Evolutionary conservation across 2,888 invertebrate species (phyloP).

Genomic region (Habrosyne pyritoides): DNA sequence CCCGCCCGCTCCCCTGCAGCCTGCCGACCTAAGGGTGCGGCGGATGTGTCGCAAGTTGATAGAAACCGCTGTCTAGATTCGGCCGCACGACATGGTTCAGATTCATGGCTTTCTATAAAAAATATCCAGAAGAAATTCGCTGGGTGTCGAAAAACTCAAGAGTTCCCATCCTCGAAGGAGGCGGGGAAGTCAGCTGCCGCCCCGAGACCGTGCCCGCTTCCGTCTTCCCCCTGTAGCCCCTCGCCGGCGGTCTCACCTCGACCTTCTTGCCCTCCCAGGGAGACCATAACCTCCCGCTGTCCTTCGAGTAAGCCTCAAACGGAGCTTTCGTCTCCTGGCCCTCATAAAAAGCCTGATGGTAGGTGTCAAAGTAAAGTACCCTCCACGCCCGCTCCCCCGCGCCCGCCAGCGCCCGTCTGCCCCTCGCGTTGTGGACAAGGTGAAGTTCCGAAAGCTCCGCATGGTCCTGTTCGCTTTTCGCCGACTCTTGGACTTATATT

Average conservation of each 20-base stretch:
- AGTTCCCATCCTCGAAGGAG: not conserved
- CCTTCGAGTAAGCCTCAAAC: not conserved
- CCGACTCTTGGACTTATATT: not conserved
- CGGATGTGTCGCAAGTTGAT: too few relatives aligned
- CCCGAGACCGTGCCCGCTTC: not conserved
- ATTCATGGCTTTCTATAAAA: conserved; percentile 37
- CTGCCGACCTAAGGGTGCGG: not conserved
- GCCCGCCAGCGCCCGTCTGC: not conserved
- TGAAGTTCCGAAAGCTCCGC: not conserved
- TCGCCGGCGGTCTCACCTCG: not conserved
- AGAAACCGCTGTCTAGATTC: not conserved
- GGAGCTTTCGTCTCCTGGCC: not conserved
- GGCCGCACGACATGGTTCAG: conserved; percentile 8
- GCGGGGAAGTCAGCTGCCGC: not conserved
- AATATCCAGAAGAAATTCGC: conserved; percentile 31
- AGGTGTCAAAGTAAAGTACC: not conserved
- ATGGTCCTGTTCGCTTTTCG: not conserved
- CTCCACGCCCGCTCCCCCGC: not conserved
- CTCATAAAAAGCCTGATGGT: not conserved
- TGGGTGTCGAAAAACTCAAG: conserved; percentile 11
- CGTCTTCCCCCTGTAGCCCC: not conserved
- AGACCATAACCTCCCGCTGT: not conserved
- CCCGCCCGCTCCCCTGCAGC: not conserved
- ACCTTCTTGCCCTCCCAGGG: too few relatives aligned
- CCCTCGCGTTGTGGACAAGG: not conserved